A percentile compares a stretch with the other conserved stretches of the same genome.
phyloP scores from a whole-genome alignment of 2,797 vertebrate species.

The Smutsia gigantea region DNA sequence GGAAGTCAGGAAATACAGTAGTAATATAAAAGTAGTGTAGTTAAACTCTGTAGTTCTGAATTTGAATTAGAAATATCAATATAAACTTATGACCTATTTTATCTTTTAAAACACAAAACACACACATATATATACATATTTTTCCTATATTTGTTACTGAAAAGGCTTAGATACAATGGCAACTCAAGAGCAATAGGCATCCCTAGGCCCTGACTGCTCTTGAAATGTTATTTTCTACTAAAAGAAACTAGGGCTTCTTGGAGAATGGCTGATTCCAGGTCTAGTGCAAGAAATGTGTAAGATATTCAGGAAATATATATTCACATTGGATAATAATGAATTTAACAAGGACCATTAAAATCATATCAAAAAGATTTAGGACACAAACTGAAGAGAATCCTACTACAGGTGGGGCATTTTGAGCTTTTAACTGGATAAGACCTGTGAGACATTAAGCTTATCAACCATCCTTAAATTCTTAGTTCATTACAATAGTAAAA shows the following conservation, averaged over 20 bases:
- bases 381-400: background rate
- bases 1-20: background rate
- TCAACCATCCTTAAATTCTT: background rate
- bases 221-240: background rate
- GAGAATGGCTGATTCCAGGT: background rate
- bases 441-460: background rate
- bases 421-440: background rate
- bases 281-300: background rate
- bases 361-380: background rate
- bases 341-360: background rate
- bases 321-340: background rate
- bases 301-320: background rate
- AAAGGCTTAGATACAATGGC: background rate
- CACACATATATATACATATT: background rate
- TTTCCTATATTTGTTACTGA: background rate
- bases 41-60: background rate
- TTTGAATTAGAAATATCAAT: constrained; percentile 1
- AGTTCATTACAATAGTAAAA: background rate
- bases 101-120: background rate
- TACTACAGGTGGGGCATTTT: background rate
- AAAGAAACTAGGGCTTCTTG: background rate
- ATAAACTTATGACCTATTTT: background rate
- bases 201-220: background rate
- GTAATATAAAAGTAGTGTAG: background rate
- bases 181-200: background rate